Evolutionary conservation across 2,888 invertebrate species (phyloP), one percentile per base, ranked within the genome.

Genomic region (Noctua fimbriata): DNA sequence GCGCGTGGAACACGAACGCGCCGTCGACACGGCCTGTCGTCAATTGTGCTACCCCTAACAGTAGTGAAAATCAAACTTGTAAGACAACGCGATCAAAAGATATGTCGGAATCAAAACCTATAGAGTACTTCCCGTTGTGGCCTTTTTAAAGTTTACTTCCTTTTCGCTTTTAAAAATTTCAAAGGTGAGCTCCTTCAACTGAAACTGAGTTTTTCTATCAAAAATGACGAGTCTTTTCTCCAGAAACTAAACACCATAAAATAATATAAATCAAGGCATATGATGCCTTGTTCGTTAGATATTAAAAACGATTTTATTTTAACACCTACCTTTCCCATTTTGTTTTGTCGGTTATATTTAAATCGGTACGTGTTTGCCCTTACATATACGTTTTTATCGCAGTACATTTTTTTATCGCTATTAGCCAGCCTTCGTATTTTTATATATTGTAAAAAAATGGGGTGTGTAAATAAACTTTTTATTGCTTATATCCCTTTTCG

Each of bases 401-500:
- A 21, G 9, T 44, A 24, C 28, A 21, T 60, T 75, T 60, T 74
- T 75, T 73, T 70, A 79, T 79, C 69, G 44, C 7, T 69, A 49
- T 52, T 36, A 70, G 14, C 12, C 36, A 58, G 16, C 28, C 32
- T 49, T 60, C 5, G 9, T 63, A 75, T 65, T 65, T 55, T 49
- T 78, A 49, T 79, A 66, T 47, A 55, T 2, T 36, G 18, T 60
- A 60, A 36, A 52, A 69, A 81, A 77, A 55, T 60, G 52, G 47
- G 18, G 16, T 36, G 32, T 52, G 44, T 58, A 65, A 78, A 72
- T 76, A 74, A 73, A 47, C 36, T 49, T 77, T 84, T 77, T 81
- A 77, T 74, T 74, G 65, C n/a, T 74, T 74, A n/a, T 1, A 69
- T 67, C 55, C 80, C 69, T 41, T 81, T 70, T 44, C 2, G 44